These are phyloP conservation scores for Ichneumon xanthorius DNA, from an alignment of 2,888 invertebrate genomes.

Conservation along the genomic window DNA sequence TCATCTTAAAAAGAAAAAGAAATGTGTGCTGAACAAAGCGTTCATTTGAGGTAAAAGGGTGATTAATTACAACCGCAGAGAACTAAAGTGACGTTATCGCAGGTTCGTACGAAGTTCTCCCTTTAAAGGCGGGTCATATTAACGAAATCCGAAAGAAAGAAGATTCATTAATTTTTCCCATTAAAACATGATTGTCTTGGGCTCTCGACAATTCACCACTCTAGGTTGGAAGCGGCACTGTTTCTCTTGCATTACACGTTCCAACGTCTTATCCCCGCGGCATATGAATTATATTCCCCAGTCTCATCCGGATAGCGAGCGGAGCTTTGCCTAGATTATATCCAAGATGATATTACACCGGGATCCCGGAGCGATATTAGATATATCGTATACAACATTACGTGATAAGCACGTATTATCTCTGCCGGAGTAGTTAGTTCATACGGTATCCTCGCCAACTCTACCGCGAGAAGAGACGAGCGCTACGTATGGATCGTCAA, in stretches of 20 bases:
- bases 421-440: constrained; percentile 19
- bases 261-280: constrained; percentile 39
- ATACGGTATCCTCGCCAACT: neutral
- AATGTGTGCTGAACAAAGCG: no score
- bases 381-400: constrained; percentile 53
- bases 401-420: constrained; percentile 61
- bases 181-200: constrained; percentile 23
- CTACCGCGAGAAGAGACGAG: constrained; percentile 24
- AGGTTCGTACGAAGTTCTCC: neutral
- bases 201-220: constrained; percentile 22
- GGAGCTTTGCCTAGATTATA: constrained; percentile 55
- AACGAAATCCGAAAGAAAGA: neutral
- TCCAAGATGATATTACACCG: constrained; percentile 63
- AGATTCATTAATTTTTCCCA: neutral
- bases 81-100: neutral
- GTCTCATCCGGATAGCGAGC: constrained; percentile 38
- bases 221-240: neutral
- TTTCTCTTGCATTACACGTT: constrained; percentile 35
- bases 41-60: no score
- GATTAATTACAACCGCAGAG: neutral
- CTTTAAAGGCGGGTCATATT: neutral
- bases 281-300: constrained; percentile 61
- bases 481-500: neutral
- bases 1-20: no score
- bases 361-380: constrained; percentile 45